These are phyloP conservation scores for Eriocheir sinensis DNA, from an alignment of 1,140 invertebrate genomes.

Conservation along the genomic window DNA sequence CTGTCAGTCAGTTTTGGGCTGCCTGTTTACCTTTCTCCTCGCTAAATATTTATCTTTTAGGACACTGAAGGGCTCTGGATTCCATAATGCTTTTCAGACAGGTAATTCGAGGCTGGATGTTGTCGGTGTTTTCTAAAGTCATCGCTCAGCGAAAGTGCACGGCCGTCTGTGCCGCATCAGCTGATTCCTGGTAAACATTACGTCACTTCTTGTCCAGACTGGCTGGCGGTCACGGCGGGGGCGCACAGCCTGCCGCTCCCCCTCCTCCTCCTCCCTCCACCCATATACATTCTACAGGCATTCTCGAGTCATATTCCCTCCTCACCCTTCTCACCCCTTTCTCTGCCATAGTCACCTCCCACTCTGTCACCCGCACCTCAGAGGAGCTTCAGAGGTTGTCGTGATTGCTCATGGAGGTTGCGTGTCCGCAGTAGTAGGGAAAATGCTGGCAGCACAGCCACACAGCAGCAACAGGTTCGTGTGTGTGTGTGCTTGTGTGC, in stretches of 20 bases:
- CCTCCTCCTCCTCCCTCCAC: neutral
- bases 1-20: too few relatives aligned
- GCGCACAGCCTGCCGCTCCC: neutral
- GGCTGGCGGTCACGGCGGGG: neutral
- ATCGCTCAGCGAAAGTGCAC: too few relatives aligned
- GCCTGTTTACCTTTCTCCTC: too few relatives aligned
- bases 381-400: neutral
- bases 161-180: neutral
- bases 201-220: neutral
- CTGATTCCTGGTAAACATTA: neutral
- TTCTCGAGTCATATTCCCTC: neutral
- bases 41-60: too few relatives aligned
- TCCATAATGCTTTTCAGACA: too few relatives aligned
- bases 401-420: neutral
- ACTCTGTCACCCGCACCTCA: neutral
- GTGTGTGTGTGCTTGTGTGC: neutral
- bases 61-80: too few relatives aligned
- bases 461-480: neutral
- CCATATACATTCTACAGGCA: slow-evolving; percentile 38
- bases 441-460: too few relatives aligned
- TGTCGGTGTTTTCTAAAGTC: too few relatives aligned
- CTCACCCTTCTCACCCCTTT: slow-evolving; percentile 18
- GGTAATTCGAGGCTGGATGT: too few relatives aligned
- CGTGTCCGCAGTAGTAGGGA: too few relatives aligned
- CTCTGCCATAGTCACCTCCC: neutral